These are phyloP conservation scores for Chrysochloris asiatica DNA, from an alignment of 2,113 vertebrate genomes.

Conservation along the genomic window DNA sequence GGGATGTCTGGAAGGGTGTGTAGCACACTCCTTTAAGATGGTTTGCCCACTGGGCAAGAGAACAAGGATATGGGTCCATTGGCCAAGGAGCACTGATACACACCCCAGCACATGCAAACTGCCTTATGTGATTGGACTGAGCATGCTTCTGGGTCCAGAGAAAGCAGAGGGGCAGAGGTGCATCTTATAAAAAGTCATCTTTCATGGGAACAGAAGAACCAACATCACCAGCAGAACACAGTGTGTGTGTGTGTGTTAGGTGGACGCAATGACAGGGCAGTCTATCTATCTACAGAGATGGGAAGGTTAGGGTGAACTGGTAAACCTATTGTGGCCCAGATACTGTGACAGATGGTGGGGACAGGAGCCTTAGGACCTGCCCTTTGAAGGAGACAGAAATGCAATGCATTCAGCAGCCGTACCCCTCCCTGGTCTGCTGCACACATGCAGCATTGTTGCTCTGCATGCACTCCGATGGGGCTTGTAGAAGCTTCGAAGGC, in stretches of 20 bases:
- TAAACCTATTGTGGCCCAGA: neutral
- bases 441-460: neutral
- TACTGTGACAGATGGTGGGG: no score
- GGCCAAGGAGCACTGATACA: neutral
- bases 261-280: neutral
- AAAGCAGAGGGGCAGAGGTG: neutral
- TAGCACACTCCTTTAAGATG: neutral
- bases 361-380: neutral
- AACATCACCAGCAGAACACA: no score
- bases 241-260: no score
- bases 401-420: accelerated
- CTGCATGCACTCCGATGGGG: neutral
- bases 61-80: neutral
- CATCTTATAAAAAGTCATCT: no score
- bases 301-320: neutral
- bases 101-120: neutral
- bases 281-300: neutral
- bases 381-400: neutral
- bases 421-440: neutral
- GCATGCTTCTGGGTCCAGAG: no score
- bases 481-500: no score
- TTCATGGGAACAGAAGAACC: neutral
- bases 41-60: neutral
- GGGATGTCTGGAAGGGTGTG: neutral
- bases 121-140: neutral